These are phyloP conservation scores for Salticus scenicus DNA, from an alignment of 2,888 invertebrate genomes.

Conservation along the genomic window DNA sequence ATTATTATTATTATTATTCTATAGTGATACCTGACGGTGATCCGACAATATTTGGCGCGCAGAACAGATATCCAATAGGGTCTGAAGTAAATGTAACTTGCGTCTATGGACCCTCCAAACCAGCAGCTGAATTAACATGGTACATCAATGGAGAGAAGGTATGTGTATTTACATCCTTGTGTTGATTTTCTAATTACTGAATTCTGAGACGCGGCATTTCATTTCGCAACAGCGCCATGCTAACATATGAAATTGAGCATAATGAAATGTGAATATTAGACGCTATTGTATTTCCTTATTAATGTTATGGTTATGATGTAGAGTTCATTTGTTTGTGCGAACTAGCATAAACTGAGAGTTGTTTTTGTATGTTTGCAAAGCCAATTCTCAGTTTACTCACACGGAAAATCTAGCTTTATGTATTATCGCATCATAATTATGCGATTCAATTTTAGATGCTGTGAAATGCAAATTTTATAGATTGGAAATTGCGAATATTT, in stretches of 20 bases:
- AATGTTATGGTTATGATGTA: not conserved
- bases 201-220: slow-evolving; percentile 18
- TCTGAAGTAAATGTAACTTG: slow-evolving; percentile 72
- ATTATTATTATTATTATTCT: too few species aligned
- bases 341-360: not conserved
- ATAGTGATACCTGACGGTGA: slow-evolving; percentile 65
- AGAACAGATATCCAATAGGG: slow-evolving; percentile 60
- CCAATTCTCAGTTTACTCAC: not conserved
- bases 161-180: not conserved
- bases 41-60: slow-evolving; percentile 59
- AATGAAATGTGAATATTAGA: slow-evolving; percentile 24
- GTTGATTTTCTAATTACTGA: slow-evolving; percentile 13
- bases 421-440: not conserved
- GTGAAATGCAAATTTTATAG: too few species aligned
- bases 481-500: not conserved
- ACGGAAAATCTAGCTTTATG: not conserved
- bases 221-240: slow-evolving; percentile 17
- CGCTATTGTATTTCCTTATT: not conserved
- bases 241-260: slow-evolving; percentile 20
- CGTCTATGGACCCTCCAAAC: slow-evolving; percentile 72
- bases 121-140: slow-evolving; percentile 72
- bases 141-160: slow-evolving; percentile 72
- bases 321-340: not conserved
- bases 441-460: too few species aligned
- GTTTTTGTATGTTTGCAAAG: not conserved